phyloP scores from a whole-genome alignment of 2,797 vertebrate genomes.

The Neosalanx taihuensis region DNA sequence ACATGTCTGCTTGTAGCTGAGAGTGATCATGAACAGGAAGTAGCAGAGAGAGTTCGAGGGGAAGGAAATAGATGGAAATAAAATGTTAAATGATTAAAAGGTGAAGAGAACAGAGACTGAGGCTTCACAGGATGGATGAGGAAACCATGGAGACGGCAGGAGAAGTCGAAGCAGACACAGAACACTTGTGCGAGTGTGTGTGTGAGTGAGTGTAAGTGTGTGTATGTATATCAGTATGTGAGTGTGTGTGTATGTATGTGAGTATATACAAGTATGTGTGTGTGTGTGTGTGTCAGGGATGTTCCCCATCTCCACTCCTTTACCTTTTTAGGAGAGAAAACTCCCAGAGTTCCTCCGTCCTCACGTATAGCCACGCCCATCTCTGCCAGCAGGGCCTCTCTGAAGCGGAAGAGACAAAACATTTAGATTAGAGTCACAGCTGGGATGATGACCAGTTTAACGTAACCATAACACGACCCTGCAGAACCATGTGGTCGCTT shows the following conservation, averaged over 20 bases:
- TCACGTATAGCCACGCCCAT: slow-evolving; percentile 99
- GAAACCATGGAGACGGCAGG: background rate
- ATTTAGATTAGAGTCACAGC: background rate
- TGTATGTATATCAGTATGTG: too few species aligned
- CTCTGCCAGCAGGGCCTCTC: slow-evolving; percentile 95
- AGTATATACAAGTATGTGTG: too few species aligned
- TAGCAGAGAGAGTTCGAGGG: slow-evolving; percentile 33
- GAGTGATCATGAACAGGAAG: slow-evolving; percentile 52
- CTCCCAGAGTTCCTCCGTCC: slow-evolving; percentile 96
- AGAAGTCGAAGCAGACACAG: background rate
- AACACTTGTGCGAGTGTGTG: background rate
- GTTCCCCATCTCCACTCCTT: background rate
- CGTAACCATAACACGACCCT: too few species aligned
- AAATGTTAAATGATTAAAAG: slow-evolving; percentile 21
- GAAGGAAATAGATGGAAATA: slow-evolving; percentile 37
- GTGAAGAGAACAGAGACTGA: too few species aligned
- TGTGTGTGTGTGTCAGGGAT: too few species aligned
- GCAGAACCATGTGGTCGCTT: too few species aligned
- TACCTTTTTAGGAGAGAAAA: slow-evolving; percentile 99
- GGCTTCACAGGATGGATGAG: background rate
- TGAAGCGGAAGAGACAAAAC: slow-evolving; percentile 50
- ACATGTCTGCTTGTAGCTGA: slow-evolving; percentile 77
- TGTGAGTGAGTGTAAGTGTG: background rate
- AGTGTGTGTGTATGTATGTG: too few species aligned
- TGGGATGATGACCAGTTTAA: too few species aligned